Conservation (phyloP, 2,888 invertebrate species). For the Horisme vitalbata region DNA sequence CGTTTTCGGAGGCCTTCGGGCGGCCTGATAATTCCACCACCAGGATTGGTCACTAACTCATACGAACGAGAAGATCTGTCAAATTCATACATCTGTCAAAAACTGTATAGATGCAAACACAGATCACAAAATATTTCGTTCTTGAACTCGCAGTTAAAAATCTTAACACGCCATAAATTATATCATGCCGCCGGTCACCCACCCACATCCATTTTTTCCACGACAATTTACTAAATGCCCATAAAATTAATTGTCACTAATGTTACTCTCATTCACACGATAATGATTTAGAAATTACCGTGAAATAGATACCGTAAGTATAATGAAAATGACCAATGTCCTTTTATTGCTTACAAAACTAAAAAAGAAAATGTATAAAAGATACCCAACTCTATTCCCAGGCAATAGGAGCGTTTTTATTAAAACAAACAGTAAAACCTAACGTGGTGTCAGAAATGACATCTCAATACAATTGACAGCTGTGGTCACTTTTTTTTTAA, state of each 20-base stretch:
- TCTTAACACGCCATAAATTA: constrained; percentile 17
- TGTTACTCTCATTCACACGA: constrained; percentile 61
- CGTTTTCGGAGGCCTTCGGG: too few relatives aligned
- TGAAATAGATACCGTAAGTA: constrained; percentile 47
- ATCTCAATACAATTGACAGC: constrained; percentile 76
- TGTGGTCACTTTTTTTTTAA: constrained; percentile 62
- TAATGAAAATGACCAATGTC: constrained; percentile 59
- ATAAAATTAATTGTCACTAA: constrained; percentile 75
- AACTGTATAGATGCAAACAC: neutral
- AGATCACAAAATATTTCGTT: neutral
- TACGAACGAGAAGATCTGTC: too few relatives aligned
- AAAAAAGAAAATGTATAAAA: neutral
- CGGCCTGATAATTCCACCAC: too few relatives aligned
- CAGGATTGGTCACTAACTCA: too few relatives aligned
- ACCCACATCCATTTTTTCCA: constrained; percentile 70
- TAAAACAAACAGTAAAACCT: constrained; percentile 2
- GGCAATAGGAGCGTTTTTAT: constrained; percentile 7
- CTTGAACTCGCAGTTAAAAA: neutral
- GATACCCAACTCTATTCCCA: constrained; percentile 20
- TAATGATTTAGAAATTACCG: constrained; percentile 55
- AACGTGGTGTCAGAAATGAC: constrained; percentile 45
- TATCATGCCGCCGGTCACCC: constrained; percentile 36
- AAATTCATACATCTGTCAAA: neutral
- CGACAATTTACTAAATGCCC: constrained; percentile 72
- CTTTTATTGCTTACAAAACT: constrained; percentile 46